Base-by-base conservation (phyloP, 2,888 invertebrate species). In the Byasa hedistus region DNA sequence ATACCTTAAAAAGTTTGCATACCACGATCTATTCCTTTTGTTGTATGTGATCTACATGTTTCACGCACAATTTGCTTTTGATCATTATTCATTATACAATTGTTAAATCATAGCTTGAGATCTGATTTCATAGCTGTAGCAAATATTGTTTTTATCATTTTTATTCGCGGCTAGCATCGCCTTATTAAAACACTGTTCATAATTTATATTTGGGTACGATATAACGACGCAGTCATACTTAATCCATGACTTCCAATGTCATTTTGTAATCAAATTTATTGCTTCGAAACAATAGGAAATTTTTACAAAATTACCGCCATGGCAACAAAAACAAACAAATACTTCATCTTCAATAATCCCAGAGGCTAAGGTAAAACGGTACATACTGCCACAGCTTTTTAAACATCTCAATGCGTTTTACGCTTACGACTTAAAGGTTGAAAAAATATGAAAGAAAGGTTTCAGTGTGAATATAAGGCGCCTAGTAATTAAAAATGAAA, bases 281-380 rank as follows among this genome's bases (percentile, higher is more conserved):
- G 32, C 36, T 22, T 21, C 2, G 22, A 54, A 54, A 52, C 32
- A 39, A 54, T 17, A 32, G 61, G 52, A 62, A 69, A 61, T 68
- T 36, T n/a, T 61, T 66, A 80, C 74, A 71, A 84, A 84, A 79
- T 79, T 80, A 80, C 80, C 86, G 86, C 87, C 86, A 85, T 87
- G 79, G 85, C 84, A 86, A 86, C 84, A 55, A 32, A 19, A 32
- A 66, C 44, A 57, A 57, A 44, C 67, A 44, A 68, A 61, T n/a
- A 57, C 39, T 8, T 51, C 2, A 17, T 27, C 39, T 15, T 39
- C 39, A 15, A 15, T 15, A 39, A 15, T 39, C 15, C 15, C 39
- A 39, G 15, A 39, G 39, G 39, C 39, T 15, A 39, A 39, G 39
- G 39, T 39, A 15, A 39, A 12, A 15, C 12, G 15, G 15, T 15